These are phyloP conservation scores for Aethina tumida DNA, from an alignment of 1,140 invertebrate species.

Conservation along the genomic window DNA sequence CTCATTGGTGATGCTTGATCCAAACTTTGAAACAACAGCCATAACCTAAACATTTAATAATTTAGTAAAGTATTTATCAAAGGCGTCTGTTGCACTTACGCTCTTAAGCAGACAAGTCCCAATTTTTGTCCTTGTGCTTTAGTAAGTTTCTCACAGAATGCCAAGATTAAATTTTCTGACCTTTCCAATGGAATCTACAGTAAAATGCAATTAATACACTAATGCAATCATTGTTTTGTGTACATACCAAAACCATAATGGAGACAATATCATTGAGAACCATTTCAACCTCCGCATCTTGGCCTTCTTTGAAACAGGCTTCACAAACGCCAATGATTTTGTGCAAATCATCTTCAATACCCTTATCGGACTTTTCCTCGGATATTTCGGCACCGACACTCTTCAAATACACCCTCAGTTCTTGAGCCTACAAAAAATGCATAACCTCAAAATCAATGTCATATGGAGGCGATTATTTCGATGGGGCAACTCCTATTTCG, in stretches of 20 bases:
- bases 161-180: slow-evolving; percentile 81
- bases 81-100: slow-evolving; percentile 52
- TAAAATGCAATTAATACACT: slow-evolving; percentile 6
- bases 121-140: slow-evolving; percentile 80
- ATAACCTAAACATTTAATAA: slow-evolving; percentile 47
- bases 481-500: slow-evolving; percentile 1
- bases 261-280: slow-evolving; percentile 87
- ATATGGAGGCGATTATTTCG: slow-evolving; percentile 12
- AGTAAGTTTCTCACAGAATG: slow-evolving; percentile 89
- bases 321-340: slow-evolving; percentile 93
- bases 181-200: slow-evolving; percentile 69
- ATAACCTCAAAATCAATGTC: slow-evolving; percentile 34
- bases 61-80: slow-evolving; percentile 9
- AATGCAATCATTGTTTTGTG: slow-evolving; percentile 5
- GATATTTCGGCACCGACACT: slow-evolving; percentile 85
- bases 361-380: slow-evolving; percentile 79
- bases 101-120: slow-evolving; percentile 71
- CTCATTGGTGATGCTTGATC: slow-evolving; percentile 73
- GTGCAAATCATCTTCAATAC: slow-evolving; percentile 86
- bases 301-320: slow-evolving; percentile 78
- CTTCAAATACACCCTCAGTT: slow-evolving; percentile 82
- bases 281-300: slow-evolving; percentile 69
- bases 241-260: slow-evolving; percentile 75
- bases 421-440: slow-evolving; percentile 60
- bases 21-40: slow-evolving; percentile 84